These are phyloP conservation scores for Diprion similis DNA, from an alignment of 1,140 invertebrate species.

Conservation along the genomic window DNA sequence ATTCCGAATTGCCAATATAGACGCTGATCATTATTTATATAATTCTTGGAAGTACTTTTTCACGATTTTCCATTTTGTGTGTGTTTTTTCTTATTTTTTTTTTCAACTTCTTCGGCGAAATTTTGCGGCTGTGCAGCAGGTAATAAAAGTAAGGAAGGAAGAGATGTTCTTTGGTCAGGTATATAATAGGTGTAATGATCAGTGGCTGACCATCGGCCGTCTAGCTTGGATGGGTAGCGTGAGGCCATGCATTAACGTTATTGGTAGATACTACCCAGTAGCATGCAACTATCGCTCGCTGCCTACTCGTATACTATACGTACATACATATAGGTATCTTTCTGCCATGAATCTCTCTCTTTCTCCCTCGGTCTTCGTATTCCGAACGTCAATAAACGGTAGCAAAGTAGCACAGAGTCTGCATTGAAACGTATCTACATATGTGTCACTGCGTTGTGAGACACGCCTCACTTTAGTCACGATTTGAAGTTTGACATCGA, in stretches of 20 bases:
- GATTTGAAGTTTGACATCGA: too few species aligned
- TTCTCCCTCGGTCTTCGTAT: too few species aligned
- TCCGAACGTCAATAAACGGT: neutral
- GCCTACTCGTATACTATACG: neutral
- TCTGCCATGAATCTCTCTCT: too few species aligned
- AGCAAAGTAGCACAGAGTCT: neutral
- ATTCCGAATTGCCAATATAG: too few species aligned
- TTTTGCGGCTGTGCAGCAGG: too few species aligned
- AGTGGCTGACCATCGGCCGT: neutral
- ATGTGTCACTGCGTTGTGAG: neutral
- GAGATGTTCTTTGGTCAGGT: neutral
- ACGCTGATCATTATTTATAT: too few species aligned
- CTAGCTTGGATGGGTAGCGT: neutral
- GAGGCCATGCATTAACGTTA: slow-evolving; percentile 5
- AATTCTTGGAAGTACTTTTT: too few species aligned
- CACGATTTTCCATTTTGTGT: neutral
- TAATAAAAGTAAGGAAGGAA: neutral
- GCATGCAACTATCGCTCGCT: neutral
- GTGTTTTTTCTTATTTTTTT: too few species aligned
- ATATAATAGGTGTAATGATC: neutral
- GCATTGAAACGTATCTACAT: neutral
- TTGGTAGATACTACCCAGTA: neutral
- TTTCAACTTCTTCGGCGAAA: too few species aligned
- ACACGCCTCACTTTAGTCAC: too few species aligned
- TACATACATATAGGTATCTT: too few species aligned